Evolutionary conservation across 2,113 vertebrate species (phyloP), one percentile per base, ranked within the genome.

Genomic region (Trochalopteron elliotii): DNA sequence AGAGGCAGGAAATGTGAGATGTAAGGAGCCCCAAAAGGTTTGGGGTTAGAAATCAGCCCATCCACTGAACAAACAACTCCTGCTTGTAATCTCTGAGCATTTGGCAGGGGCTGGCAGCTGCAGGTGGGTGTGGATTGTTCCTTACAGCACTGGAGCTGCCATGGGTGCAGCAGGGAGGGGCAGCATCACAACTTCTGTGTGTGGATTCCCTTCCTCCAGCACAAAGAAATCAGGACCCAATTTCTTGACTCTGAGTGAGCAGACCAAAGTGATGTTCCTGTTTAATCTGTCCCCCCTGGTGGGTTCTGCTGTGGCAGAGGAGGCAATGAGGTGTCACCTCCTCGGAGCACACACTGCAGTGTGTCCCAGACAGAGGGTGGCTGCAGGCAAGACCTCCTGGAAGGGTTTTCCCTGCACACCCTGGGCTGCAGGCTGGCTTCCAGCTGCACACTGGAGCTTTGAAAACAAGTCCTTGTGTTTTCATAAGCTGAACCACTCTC

Each of bases 261-360:
- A 45, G 44, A 83, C 45, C 16, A 24, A 9, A 37, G 31, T 23
- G 31, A 4, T 30, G 2, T 19, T 27, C 7, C 30, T 65, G 5
- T 59, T 63, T 22, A 17, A 5, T 10, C 8, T 22, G 53, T 31
- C 12, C 22, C 18, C 14, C 25, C 12, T 22, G n/a, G 16, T 25
- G 13, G 28, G n/a, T 40, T 67, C 2, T 68, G 44, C 53, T 16
- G 0, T 25, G 27, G 69, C 37, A 67, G 44, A 40, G 12, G 1
- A 8, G 19, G 49, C 28, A 4, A 1, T 17, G 79, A 45, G 31
- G 23, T 82, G 30, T 35, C 47, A 33, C 42, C 85, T 59, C 57
- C 74, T 49, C 25, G 13, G 13, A 1, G 0, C 47, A 3, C 22
- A 5, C 24, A 0, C 35, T 5, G 24, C 40, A 31, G 30, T 2